phyloP scores from a whole-genome alignment of 2,888 invertebrate genomes.

The Oegoconia quadripuncta region DNA sequence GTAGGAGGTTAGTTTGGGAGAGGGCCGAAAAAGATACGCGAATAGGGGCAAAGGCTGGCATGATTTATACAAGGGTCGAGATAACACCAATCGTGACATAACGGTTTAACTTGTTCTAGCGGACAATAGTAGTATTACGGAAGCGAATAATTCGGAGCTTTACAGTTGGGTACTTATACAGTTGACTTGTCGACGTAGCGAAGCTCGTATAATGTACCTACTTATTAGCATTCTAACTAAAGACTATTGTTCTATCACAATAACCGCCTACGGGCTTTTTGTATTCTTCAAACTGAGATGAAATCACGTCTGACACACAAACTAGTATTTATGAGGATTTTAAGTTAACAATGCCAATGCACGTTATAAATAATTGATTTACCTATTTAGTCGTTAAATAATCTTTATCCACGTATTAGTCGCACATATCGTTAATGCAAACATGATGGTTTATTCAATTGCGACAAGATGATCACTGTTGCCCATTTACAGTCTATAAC shows the following conservation, averaged over 20 bases:
- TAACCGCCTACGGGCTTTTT: conserved; percentile 54
- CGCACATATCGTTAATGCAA: not conserved
- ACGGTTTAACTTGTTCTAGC: conserved; percentile 13
- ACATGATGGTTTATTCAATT: not conserved
- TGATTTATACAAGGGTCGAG: conserved; percentile 14
- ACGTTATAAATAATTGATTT: not conserved
- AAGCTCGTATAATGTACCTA: conserved; percentile 33
- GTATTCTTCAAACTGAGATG: conserved; percentile 49
- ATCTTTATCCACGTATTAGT: not conserved
- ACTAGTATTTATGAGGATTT: conserved; percentile 44
- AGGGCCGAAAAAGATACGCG: conserved; percentile 11
- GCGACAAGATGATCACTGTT: too few relatives aligned
- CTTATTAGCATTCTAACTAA: conserved; percentile 58
- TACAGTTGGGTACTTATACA: conserved; percentile 20
- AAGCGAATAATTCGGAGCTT: conserved; percentile 22
- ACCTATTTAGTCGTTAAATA: too few relatives aligned
- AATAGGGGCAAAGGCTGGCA: conserved; percentile 3
- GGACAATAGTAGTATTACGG: conserved; percentile 13
- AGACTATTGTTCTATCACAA: conserved; percentile 61
- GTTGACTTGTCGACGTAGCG: conserved; percentile 24
- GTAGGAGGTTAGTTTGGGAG: conserved; percentile 6
- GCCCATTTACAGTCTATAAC: too few relatives aligned
- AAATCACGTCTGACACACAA: conserved; percentile 51
- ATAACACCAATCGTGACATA: conserved; percentile 13
- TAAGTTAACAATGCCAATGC: conserved; percentile 22